Evolutionary conservation across 2,113 vertebrate genomes (phyloP).

Genomic region (Engraulis encrasicolus): DNA sequence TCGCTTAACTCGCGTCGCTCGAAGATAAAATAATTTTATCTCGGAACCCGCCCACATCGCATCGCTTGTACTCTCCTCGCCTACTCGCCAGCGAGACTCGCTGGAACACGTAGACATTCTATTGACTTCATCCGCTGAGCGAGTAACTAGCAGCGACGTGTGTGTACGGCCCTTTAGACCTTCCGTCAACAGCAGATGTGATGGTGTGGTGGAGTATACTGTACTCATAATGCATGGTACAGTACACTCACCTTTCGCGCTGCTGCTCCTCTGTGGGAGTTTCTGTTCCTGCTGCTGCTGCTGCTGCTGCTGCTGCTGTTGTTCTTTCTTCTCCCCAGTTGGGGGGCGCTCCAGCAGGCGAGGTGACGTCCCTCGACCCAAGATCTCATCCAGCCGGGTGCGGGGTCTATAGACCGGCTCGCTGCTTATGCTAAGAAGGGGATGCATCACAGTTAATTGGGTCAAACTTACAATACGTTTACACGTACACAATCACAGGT

Average conservation of each 20-base stretch:
- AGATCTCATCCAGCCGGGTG: slow-evolving; percentile 83
- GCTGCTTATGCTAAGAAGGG: slow-evolving; percentile 44
- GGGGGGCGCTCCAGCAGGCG: slow-evolving; percentile 69
- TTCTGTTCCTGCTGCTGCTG: slow-evolving; percentile 45
- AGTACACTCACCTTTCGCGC: slow-evolving; percentile 57
- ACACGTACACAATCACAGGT: too few species aligned
- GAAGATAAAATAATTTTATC: too few species aligned
- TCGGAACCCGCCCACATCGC: too few species aligned
- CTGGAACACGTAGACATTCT: too few species aligned
- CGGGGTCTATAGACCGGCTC: slow-evolving; percentile 74
- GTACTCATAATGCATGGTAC: too few species aligned
- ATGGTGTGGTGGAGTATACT: too few species aligned
- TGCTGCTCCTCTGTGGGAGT: slow-evolving; percentile 60
- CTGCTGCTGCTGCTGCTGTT: slow-evolving; percentile 53
- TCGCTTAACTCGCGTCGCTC: too few species aligned
- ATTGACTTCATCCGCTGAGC: too few species aligned
- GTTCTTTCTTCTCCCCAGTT: slow-evolving; percentile 66
- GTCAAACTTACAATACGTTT: too few species aligned
- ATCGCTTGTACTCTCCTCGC: too few species aligned
- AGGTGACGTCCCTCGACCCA: slow-evolving; percentile 73
- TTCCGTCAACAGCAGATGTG: neutral
- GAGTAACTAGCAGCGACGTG: slow-evolving; percentile 37
- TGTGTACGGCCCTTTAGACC: neutral
- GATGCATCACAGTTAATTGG: neutral
- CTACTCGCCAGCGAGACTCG: too few species aligned